Conservation (phyloP, 2,888 invertebrate species). For the Drosophila leonis region DNA sequence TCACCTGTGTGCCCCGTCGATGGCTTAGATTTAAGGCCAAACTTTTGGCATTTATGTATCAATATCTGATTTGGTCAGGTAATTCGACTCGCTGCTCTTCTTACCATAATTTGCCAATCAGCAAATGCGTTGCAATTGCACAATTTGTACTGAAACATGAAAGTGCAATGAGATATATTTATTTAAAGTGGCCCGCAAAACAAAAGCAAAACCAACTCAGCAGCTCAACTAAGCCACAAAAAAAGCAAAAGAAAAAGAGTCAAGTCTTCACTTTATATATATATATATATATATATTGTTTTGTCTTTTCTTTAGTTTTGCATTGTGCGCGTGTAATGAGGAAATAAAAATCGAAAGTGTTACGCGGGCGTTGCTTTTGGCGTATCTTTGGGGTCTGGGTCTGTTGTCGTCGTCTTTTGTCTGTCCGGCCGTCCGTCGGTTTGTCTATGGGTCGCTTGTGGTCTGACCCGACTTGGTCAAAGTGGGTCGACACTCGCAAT, state of each 20-base stretch:
- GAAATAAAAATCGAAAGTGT: constrained; percentile 76
- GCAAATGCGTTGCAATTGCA: constrained; percentile 49
- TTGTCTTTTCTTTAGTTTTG: constrained; percentile 36
- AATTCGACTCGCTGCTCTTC: constrained; percentile 7
- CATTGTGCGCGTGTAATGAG: constrained; percentile 57
- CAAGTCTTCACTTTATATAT: constrained; percentile 51
- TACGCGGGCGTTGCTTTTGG: constrained; percentile 65
- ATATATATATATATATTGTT: constrained; percentile 10
- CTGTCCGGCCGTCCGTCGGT: constrained; percentile 8
- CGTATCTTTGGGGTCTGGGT: constrained; percentile 39
- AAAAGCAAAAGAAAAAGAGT: constrained; percentile 20
- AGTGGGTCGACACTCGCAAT: constrained; percentile 68
- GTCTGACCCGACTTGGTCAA: constrained; percentile 54
- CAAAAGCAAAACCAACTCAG: constrained; percentile 22
- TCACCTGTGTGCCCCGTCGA: constrained; percentile 11
- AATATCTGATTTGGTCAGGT: constrained; percentile 4
- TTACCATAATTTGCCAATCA: constrained; percentile 37
- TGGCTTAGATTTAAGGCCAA: constrained; percentile 17
- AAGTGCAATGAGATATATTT: constrained; percentile 36
- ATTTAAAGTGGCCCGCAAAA: constrained; percentile 27
- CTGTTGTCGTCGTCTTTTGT: constrained; percentile 15
- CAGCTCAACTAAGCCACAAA: constrained; percentile 21
- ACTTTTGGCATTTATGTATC: neutral
- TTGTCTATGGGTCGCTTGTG: constrained; percentile 17
- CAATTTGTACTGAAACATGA: constrained; percentile 38